These are phyloP conservation scores for Loripinus fragilis DNA, from an alignment of 2,888 invertebrate species.

Conservation along the genomic window DNA sequence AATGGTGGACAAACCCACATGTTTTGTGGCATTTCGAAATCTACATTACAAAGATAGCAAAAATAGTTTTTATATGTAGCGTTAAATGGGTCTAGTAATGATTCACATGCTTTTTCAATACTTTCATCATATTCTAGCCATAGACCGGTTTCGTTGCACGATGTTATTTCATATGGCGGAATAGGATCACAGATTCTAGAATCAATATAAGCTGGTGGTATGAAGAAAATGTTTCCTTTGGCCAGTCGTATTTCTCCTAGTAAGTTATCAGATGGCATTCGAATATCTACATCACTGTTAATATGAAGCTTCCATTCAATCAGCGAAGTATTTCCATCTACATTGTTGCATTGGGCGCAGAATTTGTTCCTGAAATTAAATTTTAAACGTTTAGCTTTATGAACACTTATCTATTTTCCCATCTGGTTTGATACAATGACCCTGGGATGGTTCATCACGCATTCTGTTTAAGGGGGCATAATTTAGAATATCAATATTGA, in stretches of 20 bases:
- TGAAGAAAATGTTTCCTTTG: neutral
- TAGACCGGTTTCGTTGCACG: neutral
- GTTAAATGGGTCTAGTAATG: neutral
- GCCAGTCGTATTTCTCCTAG: neutral
- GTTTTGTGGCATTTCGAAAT: too few species aligned
- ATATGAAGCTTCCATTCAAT: neutral
- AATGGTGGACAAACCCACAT: neutral
- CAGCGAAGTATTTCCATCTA: neutral
- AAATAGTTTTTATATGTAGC: slow-evolving; percentile 1
- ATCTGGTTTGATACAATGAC: too few species aligned
- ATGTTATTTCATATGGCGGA: neutral
- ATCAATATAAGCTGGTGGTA: neutral
- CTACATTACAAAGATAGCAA: neutral
- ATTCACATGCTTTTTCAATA: neutral
- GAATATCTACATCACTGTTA: neutral
- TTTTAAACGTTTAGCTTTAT: too few species aligned
- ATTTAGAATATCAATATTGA: too few species aligned
- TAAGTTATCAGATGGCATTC: neutral
- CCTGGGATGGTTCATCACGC: too few species aligned
- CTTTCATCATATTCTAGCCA: neutral
- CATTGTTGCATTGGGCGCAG: neutral
- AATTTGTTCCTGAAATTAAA: neutral
- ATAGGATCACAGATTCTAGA: neutral
- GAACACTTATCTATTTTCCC: too few species aligned
- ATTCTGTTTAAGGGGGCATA: too few species aligned